Evolutionary conservation across 2,888 invertebrate genomes (phyloP), one percentile per base, ranked within the genome.

Genomic region (Pyrrhosoma nymphula): DNA sequence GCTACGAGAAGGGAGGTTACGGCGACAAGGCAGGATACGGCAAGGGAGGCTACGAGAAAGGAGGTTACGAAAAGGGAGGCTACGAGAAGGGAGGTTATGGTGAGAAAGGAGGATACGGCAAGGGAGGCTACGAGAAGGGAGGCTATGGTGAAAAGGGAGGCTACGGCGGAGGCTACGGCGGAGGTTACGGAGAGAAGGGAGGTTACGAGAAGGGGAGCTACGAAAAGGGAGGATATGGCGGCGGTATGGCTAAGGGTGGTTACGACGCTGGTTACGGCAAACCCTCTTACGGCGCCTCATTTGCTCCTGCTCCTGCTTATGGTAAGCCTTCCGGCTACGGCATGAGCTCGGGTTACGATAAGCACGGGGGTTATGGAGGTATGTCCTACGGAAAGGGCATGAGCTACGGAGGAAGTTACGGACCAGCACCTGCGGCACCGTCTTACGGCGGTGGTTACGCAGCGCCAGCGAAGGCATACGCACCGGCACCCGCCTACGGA

Each of bases 211-310:
- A 75, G 30, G 75, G 75, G n/a, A 30, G 75, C 12, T 75, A 75
- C 30, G 75, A 18, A 0, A 91, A 91, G 39, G 30, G 56, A 14
- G 10, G 56, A 23, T 91, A 91, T 35, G 91, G 75, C 30, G 30
- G 10, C 30, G n/a, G 4, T n/a, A n/a, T n/a, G n/a, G n/a, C n/a
- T n/a, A n/a, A 56, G 35, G 10, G 56, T 14, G 56, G 56, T 16
- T 89, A 89, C 89, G 89, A 35, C 47, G 39, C 47, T 39, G 69
- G 63, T 10, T 69, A 93, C 26, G 93, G 39, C 0, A 93, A 93
- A 69, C 69, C 90, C 16, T n/a, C 90, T 56, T 90, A 90, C 20
- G 90, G 69, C 4, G 69, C 69, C 69, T 4, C 23, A 56, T 8
- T 8, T 39, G 10, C 69, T 69, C 26, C n/a, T 35, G 35, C 90